A percentile compares a stretch with the other conserved stretches of the same genome.
These are phyloP conservation scores for Mustela lutreola DNA, from an alignment of 2,113 vertebrate genomes.

Conservation along the genomic window DNA sequence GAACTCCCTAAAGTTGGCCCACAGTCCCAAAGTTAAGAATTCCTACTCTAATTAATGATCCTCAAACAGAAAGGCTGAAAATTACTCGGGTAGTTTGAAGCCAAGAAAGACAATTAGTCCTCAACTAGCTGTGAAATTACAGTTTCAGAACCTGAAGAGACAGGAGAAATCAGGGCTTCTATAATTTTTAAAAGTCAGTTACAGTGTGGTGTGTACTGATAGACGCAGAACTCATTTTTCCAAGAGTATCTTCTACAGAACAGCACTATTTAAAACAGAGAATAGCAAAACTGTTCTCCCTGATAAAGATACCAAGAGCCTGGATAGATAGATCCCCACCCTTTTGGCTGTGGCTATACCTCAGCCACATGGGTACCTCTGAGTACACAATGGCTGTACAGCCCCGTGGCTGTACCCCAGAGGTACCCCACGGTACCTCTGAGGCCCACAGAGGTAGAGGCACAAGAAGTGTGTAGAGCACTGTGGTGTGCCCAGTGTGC, in stretches of 20 bases:
- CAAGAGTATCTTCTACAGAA: background rate
- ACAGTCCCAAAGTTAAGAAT: slow-evolving; percentile 6
- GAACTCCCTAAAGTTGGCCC: background rate
- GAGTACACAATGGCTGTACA: no score
- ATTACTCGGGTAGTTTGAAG: background rate
- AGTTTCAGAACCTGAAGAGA: background rate
- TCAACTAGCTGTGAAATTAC: background rate
- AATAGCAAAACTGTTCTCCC: background rate
- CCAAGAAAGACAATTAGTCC: background rate
- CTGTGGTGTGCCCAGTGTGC: background rate
- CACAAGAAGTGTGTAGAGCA: background rate
- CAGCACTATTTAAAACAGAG: background rate
- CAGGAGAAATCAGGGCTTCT: background rate
- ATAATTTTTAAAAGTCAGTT: background rate
- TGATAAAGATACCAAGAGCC: background rate
- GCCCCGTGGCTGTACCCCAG: no score
- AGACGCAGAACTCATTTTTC: background rate
- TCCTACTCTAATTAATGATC: background rate
- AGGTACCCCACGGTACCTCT: background rate
- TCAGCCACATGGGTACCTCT: no score
- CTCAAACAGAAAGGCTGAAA: slow-evolving; percentile 50
- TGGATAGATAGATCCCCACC: background rate
- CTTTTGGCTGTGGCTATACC: background rate
- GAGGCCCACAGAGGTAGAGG: background rate
- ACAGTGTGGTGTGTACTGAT: background rate